Percentiles rank a stretch among this genome's conserved stretches.
Conservation (phyloP, 1,140 invertebrate genomes). For the Hylaeus volcanicus region DNA sequence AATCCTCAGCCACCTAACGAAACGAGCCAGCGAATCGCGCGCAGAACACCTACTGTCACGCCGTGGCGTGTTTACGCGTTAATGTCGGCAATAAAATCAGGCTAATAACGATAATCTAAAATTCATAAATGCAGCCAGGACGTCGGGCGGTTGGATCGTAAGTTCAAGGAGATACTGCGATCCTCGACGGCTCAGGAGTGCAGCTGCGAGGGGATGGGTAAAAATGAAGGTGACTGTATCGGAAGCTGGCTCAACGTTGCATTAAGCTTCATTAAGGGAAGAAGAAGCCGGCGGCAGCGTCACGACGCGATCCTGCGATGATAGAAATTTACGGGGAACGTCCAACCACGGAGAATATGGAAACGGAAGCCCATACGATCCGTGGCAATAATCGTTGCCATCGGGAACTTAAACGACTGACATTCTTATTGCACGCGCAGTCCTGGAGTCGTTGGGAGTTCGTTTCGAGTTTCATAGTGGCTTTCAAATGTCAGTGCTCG, state of each 20-base stretch:
- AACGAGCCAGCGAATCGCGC: constrained; percentile 27
- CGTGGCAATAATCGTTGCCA: constrained; percentile 2
- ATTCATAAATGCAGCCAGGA: constrained; percentile 58
- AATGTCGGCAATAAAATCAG: constrained; percentile 61
- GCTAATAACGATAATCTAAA: constrained; percentile 69
- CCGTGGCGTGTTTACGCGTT: constrained; percentile 55
- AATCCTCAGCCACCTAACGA: constrained; percentile 20
- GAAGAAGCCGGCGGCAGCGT: background rate
- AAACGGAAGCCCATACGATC: constrained; percentile 35
- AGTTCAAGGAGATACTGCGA: constrained; percentile 54
- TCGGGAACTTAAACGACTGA: constrained; percentile 19
- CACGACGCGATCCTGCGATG: constrained; percentile 1
- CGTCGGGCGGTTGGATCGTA: constrained; percentile 49
- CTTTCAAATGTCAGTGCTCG: constrained; percentile 42
- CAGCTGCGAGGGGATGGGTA: background rate
- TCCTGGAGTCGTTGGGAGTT: background rate
- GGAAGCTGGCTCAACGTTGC: constrained; percentile 29
- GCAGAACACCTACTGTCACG: constrained; percentile 44
- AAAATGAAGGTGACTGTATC: constrained; percentile 18
- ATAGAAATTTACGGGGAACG: constrained; percentile 28
- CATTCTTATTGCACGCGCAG: background rate
- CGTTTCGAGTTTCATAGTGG: constrained; percentile 7
- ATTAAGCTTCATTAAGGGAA: constrained; percentile 42
- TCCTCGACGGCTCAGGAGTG: background rate
- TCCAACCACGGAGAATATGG: constrained; percentile 17